Evolutionary conservation across 2,888 invertebrate species (phyloP).

Genomic region (Agrochola litura): DNA sequence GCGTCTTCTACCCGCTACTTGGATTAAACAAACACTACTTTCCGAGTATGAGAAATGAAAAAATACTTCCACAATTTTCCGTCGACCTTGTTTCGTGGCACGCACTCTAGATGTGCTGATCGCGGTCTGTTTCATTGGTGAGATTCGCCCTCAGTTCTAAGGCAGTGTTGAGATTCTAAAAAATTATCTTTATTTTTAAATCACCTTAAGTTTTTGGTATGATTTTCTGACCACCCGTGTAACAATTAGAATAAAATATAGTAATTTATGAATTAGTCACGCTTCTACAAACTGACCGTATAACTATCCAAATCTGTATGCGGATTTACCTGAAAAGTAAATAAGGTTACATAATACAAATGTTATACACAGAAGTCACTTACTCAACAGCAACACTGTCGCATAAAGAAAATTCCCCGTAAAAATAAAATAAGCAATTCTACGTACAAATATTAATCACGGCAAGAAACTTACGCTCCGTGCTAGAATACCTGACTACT

Average conservation of each 20-base stretch:
- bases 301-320: background rate
- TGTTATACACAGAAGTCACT: background rate
- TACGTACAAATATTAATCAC: conserved; percentile 30
- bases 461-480: conserved; percentile 1
- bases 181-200: background rate
- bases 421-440: conserved; percentile 29
- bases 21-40: no score
- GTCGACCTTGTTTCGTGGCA: no score
- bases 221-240: background rate
- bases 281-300: background rate
- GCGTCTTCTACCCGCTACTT: no score
- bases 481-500: conserved; percentile 31
- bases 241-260: background rate
- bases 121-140: background rate
- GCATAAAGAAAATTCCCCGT: conserved; percentile 8
- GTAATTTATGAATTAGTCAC: background rate
- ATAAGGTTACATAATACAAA: background rate
- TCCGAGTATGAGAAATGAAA: no score
- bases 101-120: background rate
- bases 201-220: background rate
- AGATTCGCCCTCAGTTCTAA: background rate
- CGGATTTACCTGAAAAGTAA: background rate
- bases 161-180: background rate
- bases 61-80: no score
- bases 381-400: background rate